Evolutionary conservation across 2,888 invertebrate species (phyloP).

Genomic region (Pollenia labialis): DNA sequence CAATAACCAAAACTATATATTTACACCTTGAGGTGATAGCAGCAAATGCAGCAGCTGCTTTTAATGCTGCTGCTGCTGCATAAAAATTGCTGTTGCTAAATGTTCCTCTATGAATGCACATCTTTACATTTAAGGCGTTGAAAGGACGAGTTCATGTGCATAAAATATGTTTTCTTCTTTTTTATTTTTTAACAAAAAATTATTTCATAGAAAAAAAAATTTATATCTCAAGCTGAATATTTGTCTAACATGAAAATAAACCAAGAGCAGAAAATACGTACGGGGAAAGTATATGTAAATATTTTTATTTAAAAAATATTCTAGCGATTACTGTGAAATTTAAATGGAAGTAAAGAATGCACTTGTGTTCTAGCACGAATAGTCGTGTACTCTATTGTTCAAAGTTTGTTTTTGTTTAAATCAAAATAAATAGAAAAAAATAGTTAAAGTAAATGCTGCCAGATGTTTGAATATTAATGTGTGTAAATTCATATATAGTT

Average conservation of each 20-base stretch:
- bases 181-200: conserved; percentile 5
- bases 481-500: not conserved
- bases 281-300: conserved; percentile 11
- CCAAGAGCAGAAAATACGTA: conserved; percentile 1
- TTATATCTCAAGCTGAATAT: conserved; percentile 33
- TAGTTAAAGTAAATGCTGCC: conserved; percentile 12
- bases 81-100: conserved; percentile 47
- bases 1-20: conserved; percentile 33
- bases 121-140: conserved; percentile 52
- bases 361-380: not conserved
- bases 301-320: conserved; percentile 15
- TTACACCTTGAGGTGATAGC: conserved; percentile 69
- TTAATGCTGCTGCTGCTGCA: conserved; percentile 1
- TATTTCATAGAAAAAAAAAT: conserved; percentile 11
- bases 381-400: conserved; percentile 14
- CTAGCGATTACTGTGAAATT: conserved; percentile 46
- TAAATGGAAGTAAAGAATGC: conserved; percentile 11
- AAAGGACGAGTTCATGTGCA: conserved; percentile 69
- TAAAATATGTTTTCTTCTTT: conserved; percentile 53
- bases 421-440: conserved; percentile 29
- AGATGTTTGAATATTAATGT: not conserved
- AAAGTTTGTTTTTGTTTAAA: conserved; percentile 12
- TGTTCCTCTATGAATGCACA: conserved; percentile 40
- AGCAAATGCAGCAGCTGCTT: conserved; percentile 5
- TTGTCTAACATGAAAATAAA: conserved; percentile 41